Base-by-base conservation (phyloP, 2,888 invertebrate genomes). In the Pammene fasciana region DNA sequence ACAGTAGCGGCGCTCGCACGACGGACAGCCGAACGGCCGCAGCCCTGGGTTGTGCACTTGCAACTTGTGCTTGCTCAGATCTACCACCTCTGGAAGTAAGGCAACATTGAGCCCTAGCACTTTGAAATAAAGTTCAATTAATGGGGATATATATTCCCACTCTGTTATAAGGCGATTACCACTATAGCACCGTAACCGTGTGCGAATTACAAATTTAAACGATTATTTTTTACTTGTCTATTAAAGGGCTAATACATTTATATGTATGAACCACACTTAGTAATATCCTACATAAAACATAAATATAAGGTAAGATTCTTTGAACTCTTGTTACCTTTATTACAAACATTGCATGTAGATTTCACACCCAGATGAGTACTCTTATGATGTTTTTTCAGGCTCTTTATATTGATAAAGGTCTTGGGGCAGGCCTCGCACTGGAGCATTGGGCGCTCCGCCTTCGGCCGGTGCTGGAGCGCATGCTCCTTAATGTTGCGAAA, bases 291-390 rank as follows among this genome's bases (percentile, higher is more conserved):
- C 4, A 26, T 26, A 26, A 26, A 26, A 4, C 26, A 26, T 1
- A 26, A 26, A 26, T 3, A 3, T 26, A 26, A 26, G 26, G 26
- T 26, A 26, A 26, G n/a, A 26, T 26, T 3, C 26, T 26, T 26
- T 26, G 1, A 26, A 26, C 26, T 3, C 26, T 3, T 26, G 6
- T 48, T 52, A 52, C 52, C 26, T 52, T 52, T 52, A 52, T 52
- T 26, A 79, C 93, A 93, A 55, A 88, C 77, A 26, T 82, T 75
- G 76, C 93, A 93, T 59, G 81, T 78, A 13, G 84, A 73, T 72
- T 84, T 90, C 0, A 86, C 70, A 0, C 86, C 86, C 7, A 89
- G 78, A 75, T 93, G 93, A 76, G 87, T 90, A 7, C 80, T 78
- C 70, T 78, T 84, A 14, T 84, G 77, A 72, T 93, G 93, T 72